These are phyloP conservation scores for Odocoileus hemionus DNA, from an alignment of 2,113 vertebrate genomes.

Conservation along the genomic window DNA sequence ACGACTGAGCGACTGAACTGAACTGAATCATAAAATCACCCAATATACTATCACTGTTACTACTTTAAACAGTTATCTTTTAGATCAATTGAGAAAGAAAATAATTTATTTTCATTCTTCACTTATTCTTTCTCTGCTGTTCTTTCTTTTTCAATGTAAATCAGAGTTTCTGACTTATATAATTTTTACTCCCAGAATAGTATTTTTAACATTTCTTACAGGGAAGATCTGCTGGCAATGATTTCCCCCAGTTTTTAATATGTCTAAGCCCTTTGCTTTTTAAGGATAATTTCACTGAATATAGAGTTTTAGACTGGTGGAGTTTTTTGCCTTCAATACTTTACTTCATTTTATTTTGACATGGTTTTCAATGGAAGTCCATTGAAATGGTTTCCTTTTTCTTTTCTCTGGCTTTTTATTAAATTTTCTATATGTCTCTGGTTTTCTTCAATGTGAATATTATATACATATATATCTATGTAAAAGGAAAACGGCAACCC, in stretches of 20 bases:
- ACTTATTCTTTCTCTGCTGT: neutral
- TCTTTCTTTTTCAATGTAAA: neutral
- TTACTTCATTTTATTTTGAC: neutral
- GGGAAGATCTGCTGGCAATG: neutral
- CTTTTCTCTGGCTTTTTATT: neutral
- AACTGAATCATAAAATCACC: neutral
- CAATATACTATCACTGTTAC: neutral
- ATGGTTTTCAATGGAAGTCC: neutral
- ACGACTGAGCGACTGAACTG: neutral
- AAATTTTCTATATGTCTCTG: neutral
- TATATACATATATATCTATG: neutral
- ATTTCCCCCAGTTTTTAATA: neutral
- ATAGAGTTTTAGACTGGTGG: neutral
- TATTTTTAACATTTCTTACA: neutral
- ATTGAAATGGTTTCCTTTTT: neutral
- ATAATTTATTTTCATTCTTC: neutral
- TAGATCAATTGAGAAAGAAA: neutral
- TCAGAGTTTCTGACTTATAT: neutral
- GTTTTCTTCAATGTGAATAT: neutral
- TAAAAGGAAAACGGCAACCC: neutral
- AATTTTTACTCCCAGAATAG: neutral
- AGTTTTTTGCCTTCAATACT: neutral
- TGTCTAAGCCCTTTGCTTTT: neutral
- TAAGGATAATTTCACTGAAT: neutral
- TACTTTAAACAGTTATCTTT: neutral